These are phyloP conservation scores for Poeciliopsis paucimaculata DNA, from an alignment of 2,797 vertebrate genomes.

Conservation along the genomic window DNA sequence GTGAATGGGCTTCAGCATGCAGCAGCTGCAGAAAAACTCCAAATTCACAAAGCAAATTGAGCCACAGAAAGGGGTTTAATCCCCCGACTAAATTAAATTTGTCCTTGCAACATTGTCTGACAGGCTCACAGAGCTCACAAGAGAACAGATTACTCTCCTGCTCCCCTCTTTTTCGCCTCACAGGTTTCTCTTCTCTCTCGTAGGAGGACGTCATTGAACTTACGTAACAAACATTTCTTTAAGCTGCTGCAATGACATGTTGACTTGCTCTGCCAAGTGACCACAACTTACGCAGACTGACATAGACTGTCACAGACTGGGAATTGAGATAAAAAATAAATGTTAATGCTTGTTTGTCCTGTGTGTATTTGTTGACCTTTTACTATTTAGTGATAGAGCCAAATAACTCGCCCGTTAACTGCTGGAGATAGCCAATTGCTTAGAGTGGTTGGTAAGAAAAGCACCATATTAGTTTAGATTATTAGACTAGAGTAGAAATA, in stretches of 20 bases:
- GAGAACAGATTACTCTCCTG: slow-evolving; percentile 62
- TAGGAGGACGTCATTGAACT: slow-evolving; percentile 58
- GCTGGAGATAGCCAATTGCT: not conserved
- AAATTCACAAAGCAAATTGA: slow-evolving; percentile 65
- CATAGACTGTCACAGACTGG: not conserved
- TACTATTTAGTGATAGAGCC: not conserved
- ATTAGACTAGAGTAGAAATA: not conserved
- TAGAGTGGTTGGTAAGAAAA: not conserved
- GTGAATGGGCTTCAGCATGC: slow-evolving; percentile 45
- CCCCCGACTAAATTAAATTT: slow-evolving; percentile 72
- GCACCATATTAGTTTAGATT: not conserved
- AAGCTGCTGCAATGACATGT: slow-evolving; percentile 27
- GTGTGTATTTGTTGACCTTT: not conserved
- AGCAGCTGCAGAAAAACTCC: slow-evolving; percentile 37
- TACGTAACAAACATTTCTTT: slow-evolving; percentile 56
- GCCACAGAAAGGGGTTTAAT: slow-evolving; percentile 64
- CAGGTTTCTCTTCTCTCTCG: slow-evolving; percentile 36
- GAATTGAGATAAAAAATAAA: not conserved
- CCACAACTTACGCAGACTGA: not conserved
- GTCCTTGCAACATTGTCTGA: slow-evolving; percentile 70
- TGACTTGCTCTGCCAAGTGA: too few relatives aligned
- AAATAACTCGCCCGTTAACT: too few relatives aligned
- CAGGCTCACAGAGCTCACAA: slow-evolving; percentile 54
- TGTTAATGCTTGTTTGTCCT: not conserved
- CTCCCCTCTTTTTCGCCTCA: slow-evolving; percentile 44